These are phyloP conservation scores for Goniozus legneri DNA, from an alignment of 1,140 invertebrate genomes.

Conservation along the genomic window DNA sequence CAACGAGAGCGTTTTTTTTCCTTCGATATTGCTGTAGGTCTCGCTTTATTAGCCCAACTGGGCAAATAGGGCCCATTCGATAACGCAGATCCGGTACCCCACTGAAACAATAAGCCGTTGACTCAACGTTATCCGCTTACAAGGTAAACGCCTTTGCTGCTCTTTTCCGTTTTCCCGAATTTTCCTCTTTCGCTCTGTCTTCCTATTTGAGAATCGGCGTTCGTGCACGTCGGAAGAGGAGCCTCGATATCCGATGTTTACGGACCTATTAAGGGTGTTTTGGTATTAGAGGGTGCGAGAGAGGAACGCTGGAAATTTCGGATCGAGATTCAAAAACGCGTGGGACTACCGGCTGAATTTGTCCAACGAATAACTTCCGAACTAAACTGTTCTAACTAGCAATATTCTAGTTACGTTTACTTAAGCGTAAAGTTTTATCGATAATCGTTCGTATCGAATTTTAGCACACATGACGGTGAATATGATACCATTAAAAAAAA, in stretches of 20 bases:
- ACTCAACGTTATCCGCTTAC: slow-evolving; percentile 55
- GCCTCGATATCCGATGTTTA: slow-evolving; percentile 37
- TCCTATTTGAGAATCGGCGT: slow-evolving; percentile 38
- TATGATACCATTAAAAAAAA: too few relatives aligned
- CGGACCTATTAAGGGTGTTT: slow-evolving; percentile 52
- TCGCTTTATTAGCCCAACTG: slow-evolving; percentile 45
- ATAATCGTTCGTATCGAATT: too few relatives aligned
- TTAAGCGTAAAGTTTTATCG: too few relatives aligned
- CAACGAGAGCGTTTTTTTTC: too few relatives aligned
- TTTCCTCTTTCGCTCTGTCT: slow-evolving; percentile 43
- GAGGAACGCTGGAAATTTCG: background rate
- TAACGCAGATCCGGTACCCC: slow-evolving; percentile 28
- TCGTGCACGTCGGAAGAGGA: slow-evolving; percentile 21
- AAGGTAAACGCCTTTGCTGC: slow-evolving; percentile 43
- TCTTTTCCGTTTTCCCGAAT: too few relatives aligned
- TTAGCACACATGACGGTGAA: too few relatives aligned
- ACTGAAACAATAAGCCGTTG: slow-evolving; percentile 50
- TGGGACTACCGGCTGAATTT: too few relatives aligned
- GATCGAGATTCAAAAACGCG: too few relatives aligned
- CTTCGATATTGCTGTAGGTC: too few relatives aligned
- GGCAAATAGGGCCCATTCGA: slow-evolving; percentile 43
- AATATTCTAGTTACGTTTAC: too few relatives aligned
- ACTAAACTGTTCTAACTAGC: too few relatives aligned
- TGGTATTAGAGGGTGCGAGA: slow-evolving; percentile 37
- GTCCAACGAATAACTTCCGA: too few relatives aligned